phyloP scores from a whole-genome alignment of 2,888 invertebrate genomes.

The Dolichopus griseipennis region DNA sequence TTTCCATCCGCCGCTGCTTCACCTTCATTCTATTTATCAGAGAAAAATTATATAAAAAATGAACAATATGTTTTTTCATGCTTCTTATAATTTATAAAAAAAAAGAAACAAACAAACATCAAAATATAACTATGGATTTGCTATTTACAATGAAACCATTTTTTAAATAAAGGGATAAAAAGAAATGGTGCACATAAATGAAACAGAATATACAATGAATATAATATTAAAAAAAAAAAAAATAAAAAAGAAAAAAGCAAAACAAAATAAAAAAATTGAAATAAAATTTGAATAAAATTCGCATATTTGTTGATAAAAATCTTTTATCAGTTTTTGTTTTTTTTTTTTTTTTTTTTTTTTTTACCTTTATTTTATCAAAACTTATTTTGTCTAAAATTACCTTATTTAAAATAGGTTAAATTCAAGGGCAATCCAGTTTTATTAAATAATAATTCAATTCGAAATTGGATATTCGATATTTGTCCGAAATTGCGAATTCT shows the following conservation, averaged over 20 bases:
- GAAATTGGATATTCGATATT: no score
- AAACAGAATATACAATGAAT: not conserved
- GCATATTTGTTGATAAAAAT: conserved; percentile 1
- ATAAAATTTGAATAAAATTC: not conserved
- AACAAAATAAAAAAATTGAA: not conserved
- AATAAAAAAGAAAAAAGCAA: not conserved
- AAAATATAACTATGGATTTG: not conserved
- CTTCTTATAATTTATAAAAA: not conserved
- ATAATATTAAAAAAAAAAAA: not conserved
- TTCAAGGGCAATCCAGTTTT: no score
- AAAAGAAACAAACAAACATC: not conserved
- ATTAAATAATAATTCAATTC: no score
- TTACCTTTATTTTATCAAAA: no score
- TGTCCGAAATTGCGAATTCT: no score
- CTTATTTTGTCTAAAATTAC: conserved; percentile 1
- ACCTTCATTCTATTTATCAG: no score
- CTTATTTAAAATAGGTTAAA: not conserved
- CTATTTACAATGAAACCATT: not conserved
- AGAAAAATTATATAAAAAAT: no score
- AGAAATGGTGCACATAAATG: no score
- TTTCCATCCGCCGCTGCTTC: no score
- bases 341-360: no score
- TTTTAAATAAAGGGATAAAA: no score
- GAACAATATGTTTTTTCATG: no score
- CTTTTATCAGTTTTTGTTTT: not conserved